Base-by-base conservation (phyloP, 2,113 vertebrate species). In the Grammomys surdaster region DNA sequence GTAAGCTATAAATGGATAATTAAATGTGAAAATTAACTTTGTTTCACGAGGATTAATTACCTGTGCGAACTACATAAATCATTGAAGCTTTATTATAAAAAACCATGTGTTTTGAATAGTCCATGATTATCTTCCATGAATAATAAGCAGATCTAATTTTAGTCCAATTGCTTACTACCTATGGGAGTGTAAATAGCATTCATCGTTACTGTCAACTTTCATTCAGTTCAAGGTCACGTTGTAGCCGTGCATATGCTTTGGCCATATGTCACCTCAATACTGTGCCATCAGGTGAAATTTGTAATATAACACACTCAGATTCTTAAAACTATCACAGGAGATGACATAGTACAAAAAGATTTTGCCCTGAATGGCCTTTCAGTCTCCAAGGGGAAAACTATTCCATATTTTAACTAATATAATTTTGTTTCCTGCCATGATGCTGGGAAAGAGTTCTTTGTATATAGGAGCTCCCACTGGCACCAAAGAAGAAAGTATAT, bases 251-350 rank as follows among this genome's bases (percentile, higher is more conserved):
- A 94, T 97, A 87, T 96, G 97, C 77, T 96, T 69, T 90, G 77
- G 26, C 92, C 97, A 96, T 96, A 96, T 95, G 97, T 75, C 51
- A 67, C 46, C 81, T 31, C 60, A 46, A 22, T 76, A 81, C 48
- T 58, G 6, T 81, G 88, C 63, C 77, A 96, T 87, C 95, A 95
- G 63, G 48, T 56, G 26, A 92, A 95, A 93, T 87, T 90, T 94
- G 46, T 91, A 95, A 75, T 31, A 33, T 88, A 81, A 77, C 72
- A 95, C 26, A 92, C 36, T 76, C 48, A 94, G 54, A 81, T 96
- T 93, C 60, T 89, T 88, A 88, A 94, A 80, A 80, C 6, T 56
- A 69, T 87, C 84, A 96, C 40, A 85, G 80, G 69, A 87, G 77
- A 51, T 56, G 10, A 58, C 76, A 36, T 20, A 40, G 69, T 58